Evolutionary conservation across 2,113 vertebrate genomes (phyloP).

Genomic region (Gallinago paraguaiae): DNA sequence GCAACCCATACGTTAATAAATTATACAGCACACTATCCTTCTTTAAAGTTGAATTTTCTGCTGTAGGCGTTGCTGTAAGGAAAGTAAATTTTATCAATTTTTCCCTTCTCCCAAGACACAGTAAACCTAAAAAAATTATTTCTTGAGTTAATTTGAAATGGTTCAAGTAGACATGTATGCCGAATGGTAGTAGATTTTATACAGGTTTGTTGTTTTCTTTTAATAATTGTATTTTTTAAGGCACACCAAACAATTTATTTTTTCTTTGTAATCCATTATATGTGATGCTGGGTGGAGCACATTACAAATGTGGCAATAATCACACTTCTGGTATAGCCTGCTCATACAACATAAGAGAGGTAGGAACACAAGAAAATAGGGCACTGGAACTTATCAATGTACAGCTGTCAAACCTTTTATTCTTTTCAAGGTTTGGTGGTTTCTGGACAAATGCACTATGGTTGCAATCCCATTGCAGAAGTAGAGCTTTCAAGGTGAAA

Average conservation of each 20-base stretch:
- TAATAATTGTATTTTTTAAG: not conserved
- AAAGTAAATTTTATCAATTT: not conserved
- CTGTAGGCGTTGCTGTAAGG: not conserved
- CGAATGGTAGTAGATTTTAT: not conserved
- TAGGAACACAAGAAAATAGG: not conserved
- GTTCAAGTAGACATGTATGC: not conserved
- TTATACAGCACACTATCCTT: not conserved
- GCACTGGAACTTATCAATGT: not conserved
- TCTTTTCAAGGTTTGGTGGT: conserved; percentile 38
- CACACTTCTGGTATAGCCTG: not conserved
- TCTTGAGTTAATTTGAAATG: conserved; percentile 25
- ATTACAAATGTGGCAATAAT: not conserved
- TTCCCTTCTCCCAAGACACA: not conserved
- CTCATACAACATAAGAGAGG: not conserved
- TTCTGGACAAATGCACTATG: conserved; percentile 26
- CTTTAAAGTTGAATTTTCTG: conserved; percentile 22
- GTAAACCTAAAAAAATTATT: not conserved
- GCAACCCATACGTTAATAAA: not conserved
- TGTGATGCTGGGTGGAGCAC: not conserved
- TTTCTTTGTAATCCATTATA: not conserved
- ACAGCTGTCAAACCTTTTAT: conserved; percentile 36
- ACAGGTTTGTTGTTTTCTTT: not conserved
- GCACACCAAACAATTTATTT: not conserved
- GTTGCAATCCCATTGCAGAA: conserved; percentile 24
- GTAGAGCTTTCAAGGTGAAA: conserved; percentile 51